Conservation (phyloP, 2,888 invertebrate species). For the Neria commutata region DNA sequence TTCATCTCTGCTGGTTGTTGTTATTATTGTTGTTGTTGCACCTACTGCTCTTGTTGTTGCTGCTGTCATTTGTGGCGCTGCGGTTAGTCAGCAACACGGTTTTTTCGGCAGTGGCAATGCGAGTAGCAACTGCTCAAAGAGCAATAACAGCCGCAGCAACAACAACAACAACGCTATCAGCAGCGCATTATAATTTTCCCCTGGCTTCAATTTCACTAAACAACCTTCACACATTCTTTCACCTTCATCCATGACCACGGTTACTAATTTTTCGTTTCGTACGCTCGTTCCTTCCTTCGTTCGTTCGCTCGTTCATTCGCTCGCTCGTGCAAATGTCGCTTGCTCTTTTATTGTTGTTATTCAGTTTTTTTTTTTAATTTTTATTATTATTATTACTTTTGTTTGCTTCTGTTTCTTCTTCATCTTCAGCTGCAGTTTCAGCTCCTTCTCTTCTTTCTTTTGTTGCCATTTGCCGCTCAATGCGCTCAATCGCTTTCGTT, state of each 20-base stretch:
- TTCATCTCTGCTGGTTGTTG: conserved; percentile 33
- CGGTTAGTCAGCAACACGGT: no score
- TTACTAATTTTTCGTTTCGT: conserved; percentile 49
- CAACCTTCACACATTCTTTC: conserved; percentile 61
- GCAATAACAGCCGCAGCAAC: conserved; percentile 16
- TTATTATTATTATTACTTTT: no score
- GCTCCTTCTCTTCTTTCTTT: conserved; percentile 4
- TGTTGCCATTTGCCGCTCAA: conserved; percentile 3
- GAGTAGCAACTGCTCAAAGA: background rate
- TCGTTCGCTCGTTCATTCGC: conserved; percentile 36
- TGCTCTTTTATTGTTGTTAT: background rate
- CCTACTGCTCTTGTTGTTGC: conserved; percentile 24
- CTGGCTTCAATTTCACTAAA: conserved; percentile 53
- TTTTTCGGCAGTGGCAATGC: background rate
- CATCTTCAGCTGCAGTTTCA: background rate
- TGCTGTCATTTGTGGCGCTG: conserved; percentile 28
- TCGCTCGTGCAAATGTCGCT: background rate
- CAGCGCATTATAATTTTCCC: conserved; percentile 36
- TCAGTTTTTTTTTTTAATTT: background rate
- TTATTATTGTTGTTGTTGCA: conserved; percentile 24
- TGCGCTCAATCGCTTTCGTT: background rate
- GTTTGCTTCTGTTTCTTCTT: background rate
- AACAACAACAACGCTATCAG: no score
- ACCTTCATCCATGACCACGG: conserved; percentile 60
- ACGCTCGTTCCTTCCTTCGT: conserved; percentile 49